These are phyloP conservation scores for Oreotragus oreotragus DNA, from an alignment of 2,113 vertebrate species.

Conservation along the genomic window DNA sequence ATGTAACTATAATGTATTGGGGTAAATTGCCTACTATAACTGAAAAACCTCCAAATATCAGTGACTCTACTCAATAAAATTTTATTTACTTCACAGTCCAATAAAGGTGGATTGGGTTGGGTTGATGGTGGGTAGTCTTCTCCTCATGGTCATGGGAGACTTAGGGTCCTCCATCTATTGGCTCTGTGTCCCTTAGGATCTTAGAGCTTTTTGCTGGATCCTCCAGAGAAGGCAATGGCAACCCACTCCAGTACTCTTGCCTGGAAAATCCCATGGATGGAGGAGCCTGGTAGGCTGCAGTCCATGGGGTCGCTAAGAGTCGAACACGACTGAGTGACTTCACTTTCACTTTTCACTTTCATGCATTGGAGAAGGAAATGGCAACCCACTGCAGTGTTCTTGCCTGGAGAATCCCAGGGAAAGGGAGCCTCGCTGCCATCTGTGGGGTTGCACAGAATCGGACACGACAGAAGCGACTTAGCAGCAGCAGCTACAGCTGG, in stretches of 20 bases:
- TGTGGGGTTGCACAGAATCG: neutral
- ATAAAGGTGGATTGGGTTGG: neutral
- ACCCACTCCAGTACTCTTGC: neutral
- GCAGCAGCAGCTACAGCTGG: neutral
- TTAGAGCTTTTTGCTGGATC: neutral
- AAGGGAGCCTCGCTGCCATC: neutral
- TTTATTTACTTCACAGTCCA: neutral
- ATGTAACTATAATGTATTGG: neutral
- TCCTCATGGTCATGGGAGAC: neutral
- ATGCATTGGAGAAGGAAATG: neutral
- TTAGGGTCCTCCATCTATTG: neutral
- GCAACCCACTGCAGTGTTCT: neutral
- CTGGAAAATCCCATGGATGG: neutral
- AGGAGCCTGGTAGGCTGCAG: neutral
- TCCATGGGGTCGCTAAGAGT: neutral
- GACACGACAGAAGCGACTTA: neutral
- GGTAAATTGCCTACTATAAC: neutral
- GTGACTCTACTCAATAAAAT: neutral
- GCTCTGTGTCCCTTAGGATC: neutral
- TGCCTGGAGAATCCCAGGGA: neutral
- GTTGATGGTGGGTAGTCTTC: neutral
- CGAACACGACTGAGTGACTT: accelerated
- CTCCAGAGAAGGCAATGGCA: neutral
- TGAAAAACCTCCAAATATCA: neutral
- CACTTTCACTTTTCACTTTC: neutral